A percentile compares a stretch with the other conserved stretches of the same genome.
phyloP scores from a whole-genome alignment of 2,888 invertebrate genomes.

The Chrysolina americana region DNA sequence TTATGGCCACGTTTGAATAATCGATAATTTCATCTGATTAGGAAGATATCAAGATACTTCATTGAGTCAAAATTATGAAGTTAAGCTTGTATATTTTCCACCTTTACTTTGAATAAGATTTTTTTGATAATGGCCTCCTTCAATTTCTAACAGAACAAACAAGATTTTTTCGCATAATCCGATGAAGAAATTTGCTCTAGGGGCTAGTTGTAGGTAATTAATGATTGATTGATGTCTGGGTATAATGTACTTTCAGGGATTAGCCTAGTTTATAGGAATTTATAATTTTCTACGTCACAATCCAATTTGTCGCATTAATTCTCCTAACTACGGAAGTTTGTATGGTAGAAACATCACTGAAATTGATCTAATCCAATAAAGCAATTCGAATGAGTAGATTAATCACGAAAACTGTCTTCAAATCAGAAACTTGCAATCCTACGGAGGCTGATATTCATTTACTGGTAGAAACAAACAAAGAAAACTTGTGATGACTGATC shows the following conservation, averaged over 20 bases:
- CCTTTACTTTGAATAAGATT: background rate
- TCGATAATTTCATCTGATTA: too few species aligned
- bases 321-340: background rate
- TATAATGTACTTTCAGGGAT: constrained; percentile 21
- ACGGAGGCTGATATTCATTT: too few species aligned
- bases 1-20: too few species aligned
- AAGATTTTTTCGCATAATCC: background rate
- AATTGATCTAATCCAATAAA: background rate
- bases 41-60: too few species aligned
- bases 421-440: too few species aligned
- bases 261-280: constrained; percentile 30
- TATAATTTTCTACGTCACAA: constrained; percentile 22
- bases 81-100: too few species aligned
- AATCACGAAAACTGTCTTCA: background rate
- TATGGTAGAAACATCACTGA: background rate
- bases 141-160: too few species aligned
- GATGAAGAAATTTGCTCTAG: background rate
- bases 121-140: too few species aligned
- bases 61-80: too few species aligned
- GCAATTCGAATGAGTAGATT: background rate
- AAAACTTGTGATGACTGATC: too few species aligned
- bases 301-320: constrained; percentile 19
- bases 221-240: constrained; percentile 1
- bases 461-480: too few species aligned
- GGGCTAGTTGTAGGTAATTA: background rate